Percentiles rank a stretch among this genome's conserved stretches.
phyloP scores from a whole-genome alignment of 2,113 vertebrate genomes.

The Colius striatus region DNA sequence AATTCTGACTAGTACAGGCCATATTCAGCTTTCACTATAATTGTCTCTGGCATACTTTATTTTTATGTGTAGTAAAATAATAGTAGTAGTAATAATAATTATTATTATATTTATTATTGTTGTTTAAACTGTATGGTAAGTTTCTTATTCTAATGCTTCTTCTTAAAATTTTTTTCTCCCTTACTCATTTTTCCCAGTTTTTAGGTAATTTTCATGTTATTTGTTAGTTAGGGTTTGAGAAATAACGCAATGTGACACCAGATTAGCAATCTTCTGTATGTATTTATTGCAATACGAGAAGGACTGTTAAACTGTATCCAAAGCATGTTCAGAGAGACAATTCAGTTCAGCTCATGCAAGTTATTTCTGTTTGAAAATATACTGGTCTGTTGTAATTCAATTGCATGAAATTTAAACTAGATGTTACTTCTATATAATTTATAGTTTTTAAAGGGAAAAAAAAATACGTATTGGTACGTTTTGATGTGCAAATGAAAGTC shows the following conservation, averaged over 20 bases:
- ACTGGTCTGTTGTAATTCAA: background rate
- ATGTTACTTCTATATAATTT: background rate
- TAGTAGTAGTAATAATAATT: background rate
- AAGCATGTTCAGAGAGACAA: background rate
- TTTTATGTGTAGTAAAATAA: background rate
- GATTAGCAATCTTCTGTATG: background rate
- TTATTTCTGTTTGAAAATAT: background rate
- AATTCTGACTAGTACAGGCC: background rate
- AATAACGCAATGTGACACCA: background rate
- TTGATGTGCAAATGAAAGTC: background rate
- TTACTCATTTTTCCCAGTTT: background rate
- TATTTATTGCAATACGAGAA: background rate
- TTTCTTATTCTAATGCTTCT: background rate
- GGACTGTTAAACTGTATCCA: background rate
- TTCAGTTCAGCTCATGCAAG: background rate
- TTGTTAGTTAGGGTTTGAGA: background rate
- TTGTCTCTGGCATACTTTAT: background rate
- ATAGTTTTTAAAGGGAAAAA: background rate
- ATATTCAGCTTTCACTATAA: background rate
- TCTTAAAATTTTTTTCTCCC: background rate
- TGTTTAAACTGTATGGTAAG: background rate
- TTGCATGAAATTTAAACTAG: background rate
- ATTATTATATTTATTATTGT: background rate
- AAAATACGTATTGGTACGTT: background rate
- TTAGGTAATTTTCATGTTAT: background rate